Conservation (phyloP, 2,888 invertebrate species). For the Synergus umbraculus region DNA sequence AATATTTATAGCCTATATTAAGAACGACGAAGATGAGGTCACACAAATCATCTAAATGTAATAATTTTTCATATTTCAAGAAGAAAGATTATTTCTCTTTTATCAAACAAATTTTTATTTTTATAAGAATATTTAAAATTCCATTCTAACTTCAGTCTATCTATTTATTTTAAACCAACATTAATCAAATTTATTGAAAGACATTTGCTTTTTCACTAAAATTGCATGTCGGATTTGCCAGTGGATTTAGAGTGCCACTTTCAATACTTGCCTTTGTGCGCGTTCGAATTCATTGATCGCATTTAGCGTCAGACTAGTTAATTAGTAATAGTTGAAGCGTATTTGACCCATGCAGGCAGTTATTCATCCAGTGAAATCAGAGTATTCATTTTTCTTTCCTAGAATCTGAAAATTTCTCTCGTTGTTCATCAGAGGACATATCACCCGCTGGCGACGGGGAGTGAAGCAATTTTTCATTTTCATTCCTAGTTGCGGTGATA, state of each 20-base stretch:
- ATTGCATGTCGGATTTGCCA: neutral
- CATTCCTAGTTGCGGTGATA: conserved; percentile 9
- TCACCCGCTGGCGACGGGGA: conserved; percentile 11
- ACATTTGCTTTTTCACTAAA: neutral
- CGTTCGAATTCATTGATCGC: conserved; percentile 33
- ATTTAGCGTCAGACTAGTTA: conserved; percentile 15
- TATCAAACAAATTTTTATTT: neutral
- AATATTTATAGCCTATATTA: neutral
- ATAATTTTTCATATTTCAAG: neutral
- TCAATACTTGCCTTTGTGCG: conserved; percentile 18
- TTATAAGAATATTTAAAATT: neutral
- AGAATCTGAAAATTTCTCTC: neutral
- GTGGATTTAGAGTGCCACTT: conserved; percentile 15
- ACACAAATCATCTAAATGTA: neutral
- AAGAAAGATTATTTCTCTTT: neutral
- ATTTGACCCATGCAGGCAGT: neutral
- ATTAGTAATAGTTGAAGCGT: conserved; percentile 29
- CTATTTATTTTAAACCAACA: neutral
- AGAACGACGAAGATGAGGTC: neutral
- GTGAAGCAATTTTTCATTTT: conserved; percentile 12
- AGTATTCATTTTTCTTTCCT: conserved; percentile 5
- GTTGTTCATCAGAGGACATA: conserved; percentile 2
- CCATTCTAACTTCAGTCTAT: neutral
- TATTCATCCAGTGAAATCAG: neutral
- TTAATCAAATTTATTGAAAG: too few relatives aligned